Percentiles rank a stretch among this genome's conserved stretches.
Conservation (phyloP, 2,888 invertebrate genomes). For the Lasioglossum villosulum region DNA sequence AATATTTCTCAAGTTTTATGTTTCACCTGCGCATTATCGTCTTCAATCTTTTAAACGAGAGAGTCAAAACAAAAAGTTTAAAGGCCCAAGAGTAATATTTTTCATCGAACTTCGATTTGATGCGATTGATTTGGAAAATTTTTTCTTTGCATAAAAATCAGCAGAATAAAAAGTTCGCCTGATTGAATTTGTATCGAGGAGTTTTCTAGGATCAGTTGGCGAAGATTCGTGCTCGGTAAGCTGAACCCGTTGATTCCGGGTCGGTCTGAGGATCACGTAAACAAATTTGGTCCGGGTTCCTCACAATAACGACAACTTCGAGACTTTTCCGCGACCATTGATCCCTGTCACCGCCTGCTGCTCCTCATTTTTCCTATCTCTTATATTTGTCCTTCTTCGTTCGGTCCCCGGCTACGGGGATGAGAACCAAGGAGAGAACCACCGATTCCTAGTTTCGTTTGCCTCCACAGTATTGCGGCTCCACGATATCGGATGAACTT, state of each 20-base stretch:
- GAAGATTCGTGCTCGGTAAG: neutral
- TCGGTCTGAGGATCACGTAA: neutral
- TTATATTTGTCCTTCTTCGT: neutral
- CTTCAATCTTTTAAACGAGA: no score
- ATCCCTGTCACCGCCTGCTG: neutral
- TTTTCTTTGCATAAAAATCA: neutral
- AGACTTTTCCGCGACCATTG: slow-evolving; percentile 36
- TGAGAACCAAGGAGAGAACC: slow-evolving; percentile 1
- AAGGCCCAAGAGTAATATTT: no score
- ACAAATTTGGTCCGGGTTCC: slow-evolving; percentile 41
- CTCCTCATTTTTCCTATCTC: neutral
- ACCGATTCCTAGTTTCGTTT: slow-evolving; percentile 32
- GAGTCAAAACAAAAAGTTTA: no score
- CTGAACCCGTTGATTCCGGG: neutral
- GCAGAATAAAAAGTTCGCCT: neutral
- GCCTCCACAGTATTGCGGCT: slow-evolving; percentile 50
- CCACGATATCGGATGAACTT: slow-evolving; percentile 74
- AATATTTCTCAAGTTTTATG: no score
- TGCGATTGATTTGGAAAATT: neutral
- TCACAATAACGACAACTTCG: slow-evolving; percentile 51
- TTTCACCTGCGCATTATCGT: no score
- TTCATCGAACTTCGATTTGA: no score
- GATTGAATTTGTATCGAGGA: neutral
- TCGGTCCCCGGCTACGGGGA: slow-evolving; percentile 6
- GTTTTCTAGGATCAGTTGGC: neutral